Conservation (phyloP, 2,888 invertebrate species). For the Thysanoteuthis rhombus region DNA sequence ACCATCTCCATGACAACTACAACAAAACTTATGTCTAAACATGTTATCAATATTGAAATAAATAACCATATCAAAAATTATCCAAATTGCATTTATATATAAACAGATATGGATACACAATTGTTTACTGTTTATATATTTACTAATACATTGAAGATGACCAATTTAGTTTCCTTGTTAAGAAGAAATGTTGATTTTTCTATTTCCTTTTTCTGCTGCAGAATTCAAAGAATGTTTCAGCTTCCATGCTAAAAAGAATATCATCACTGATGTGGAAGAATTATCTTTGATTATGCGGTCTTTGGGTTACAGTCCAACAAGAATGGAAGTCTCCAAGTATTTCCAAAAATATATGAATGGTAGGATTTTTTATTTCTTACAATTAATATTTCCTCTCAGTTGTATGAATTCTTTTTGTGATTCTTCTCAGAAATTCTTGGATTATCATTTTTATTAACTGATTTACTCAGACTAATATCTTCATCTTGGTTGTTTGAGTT, state of each 20-base stretch:
- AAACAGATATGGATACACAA: background rate
- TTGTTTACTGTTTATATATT: background rate
- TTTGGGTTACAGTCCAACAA: conserved; percentile 91
- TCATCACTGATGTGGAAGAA: conserved; percentile 88
- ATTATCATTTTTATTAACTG: too few species aligned
- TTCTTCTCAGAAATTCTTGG: too few species aligned
- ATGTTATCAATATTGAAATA: too few species aligned
- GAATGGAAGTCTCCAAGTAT: conserved; percentile 86
- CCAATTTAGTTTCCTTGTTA: background rate
- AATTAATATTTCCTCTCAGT: background rate
- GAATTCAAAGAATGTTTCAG: conserved; percentile 97
- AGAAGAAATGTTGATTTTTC: background rate
- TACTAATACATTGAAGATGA: background rate
- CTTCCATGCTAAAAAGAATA: conserved; percentile 85
- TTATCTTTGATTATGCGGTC: conserved; percentile 94
- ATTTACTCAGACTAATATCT: too few species aligned
- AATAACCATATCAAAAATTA: too few species aligned
- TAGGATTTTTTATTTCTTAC: background rate
- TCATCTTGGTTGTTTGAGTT: too few species aligned
- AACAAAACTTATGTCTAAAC: too few species aligned
- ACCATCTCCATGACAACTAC: too few species aligned
- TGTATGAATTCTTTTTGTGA: background rate
- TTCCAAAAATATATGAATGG: conserved; percentile 70
- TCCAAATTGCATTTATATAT: background rate
- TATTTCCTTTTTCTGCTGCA: conserved; percentile 65